These are phyloP conservation scores for Agapostemon virescens DNA, from an alignment of 2,888 invertebrate genomes.

Conservation along the genomic window DNA sequence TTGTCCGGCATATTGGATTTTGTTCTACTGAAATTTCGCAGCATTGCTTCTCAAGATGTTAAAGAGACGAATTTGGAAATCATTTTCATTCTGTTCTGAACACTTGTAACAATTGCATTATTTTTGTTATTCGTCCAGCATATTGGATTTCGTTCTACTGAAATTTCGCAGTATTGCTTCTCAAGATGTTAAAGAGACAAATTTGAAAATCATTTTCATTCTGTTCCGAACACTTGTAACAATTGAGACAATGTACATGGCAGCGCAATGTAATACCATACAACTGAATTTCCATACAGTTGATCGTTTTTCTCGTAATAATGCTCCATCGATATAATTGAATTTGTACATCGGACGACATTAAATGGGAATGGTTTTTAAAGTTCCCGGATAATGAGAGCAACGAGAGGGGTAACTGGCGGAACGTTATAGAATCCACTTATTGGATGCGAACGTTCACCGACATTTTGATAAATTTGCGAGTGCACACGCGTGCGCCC, in stretches of 20 bases:
- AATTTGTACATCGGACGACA: conserved; percentile 3
- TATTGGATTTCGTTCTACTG: neutral
- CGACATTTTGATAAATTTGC: conserved; percentile 61
- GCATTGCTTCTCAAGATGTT: neutral
- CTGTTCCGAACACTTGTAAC: neutral
- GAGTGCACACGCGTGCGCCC: conserved; percentile 39
- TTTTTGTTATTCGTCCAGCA: neutral
- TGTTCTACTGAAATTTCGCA: neutral
- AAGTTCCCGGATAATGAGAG: neutral
- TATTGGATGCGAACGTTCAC: conserved; percentile 58
- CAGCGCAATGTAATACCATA: neutral
- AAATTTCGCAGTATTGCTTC: neutral
- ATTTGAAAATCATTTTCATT: neutral
- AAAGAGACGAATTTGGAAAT: neutral
- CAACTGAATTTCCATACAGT: conserved; percentile 3
- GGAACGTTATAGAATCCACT: conserved; percentile 53
- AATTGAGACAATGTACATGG: neutral
- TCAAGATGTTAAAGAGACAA: neutral
- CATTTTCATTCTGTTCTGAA: too few relatives aligned
- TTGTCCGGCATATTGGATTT: neutral
- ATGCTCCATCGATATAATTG: neutral
- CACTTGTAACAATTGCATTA: too few relatives aligned
- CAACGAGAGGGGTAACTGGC: conserved; percentile 2
- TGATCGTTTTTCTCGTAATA: neutral
- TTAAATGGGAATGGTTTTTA: neutral